A percentile compares a stretch with the other conserved stretches of the same genome.
Evolutionary conservation across 2,113 vertebrate genomes (phyloP).

Genomic region (Macaca fascicularis): DNA sequence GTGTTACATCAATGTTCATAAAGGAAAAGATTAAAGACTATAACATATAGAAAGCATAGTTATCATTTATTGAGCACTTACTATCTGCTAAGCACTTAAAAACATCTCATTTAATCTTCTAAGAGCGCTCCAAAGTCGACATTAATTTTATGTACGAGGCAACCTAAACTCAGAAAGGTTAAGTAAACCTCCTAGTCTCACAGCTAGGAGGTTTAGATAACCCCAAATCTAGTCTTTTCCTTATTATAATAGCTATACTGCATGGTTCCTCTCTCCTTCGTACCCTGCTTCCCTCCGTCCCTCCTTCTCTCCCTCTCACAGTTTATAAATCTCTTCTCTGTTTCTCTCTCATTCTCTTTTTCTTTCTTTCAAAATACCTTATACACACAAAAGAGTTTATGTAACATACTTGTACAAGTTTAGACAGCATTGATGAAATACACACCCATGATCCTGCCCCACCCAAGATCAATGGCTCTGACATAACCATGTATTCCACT

Average conservation of each 20-base stretch:
- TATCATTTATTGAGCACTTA: not conserved
- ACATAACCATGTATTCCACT: not conserved
- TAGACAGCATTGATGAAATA: not conserved
- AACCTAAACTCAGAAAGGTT: not conserved
- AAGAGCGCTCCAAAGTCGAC: not conserved
- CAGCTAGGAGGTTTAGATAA: not conserved
- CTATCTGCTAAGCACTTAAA: not conserved
- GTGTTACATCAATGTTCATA: not conserved
- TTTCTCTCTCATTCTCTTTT: too few relatives aligned
- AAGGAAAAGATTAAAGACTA: not conserved
- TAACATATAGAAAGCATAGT: not conserved
- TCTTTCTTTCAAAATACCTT: not conserved
- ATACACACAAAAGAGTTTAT: not conserved
- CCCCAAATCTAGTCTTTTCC: not conserved
- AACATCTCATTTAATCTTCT: not conserved
- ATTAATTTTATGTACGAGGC: not conserved
- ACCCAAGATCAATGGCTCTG: not conserved
- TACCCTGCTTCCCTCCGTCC: too few relatives aligned
- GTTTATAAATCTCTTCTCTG: too few relatives aligned
- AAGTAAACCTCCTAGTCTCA: not conserved
- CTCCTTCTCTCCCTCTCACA: not conserved
- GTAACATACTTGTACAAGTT: not conserved
- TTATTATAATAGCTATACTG: not conserved
- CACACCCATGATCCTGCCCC: not conserved
- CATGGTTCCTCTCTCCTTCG: rapidly evolving